phyloP scores from a whole-genome alignment of 2,888 invertebrate species.

The Pristionchus entomophagus region DNA sequence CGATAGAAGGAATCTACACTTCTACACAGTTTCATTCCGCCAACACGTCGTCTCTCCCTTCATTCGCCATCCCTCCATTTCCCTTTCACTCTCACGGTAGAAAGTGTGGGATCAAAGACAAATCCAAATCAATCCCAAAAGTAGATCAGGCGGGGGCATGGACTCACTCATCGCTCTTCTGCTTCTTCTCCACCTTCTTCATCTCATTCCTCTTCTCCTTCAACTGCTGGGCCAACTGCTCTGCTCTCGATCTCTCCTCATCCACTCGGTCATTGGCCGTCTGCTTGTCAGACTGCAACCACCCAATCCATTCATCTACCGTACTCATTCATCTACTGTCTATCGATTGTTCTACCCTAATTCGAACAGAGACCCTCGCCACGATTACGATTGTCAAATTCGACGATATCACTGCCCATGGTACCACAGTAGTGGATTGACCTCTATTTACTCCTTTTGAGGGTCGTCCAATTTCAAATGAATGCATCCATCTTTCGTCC shows the following conservation, averaged over 20 bases:
- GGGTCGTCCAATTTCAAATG: no score
- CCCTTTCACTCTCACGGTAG: background rate
- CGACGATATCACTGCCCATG: no score
- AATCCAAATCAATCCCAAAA: background rate
- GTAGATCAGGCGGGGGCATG: no score
- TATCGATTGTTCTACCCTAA: background rate
- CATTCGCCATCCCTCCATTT: no score
- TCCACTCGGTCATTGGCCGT: conserved; percentile 45
- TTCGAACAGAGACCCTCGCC: no score
- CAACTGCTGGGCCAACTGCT: conserved; percentile 50
- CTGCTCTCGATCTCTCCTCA: conserved; percentile 48
- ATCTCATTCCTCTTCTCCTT: conserved; percentile 56
- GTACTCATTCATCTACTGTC: background rate
- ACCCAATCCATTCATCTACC: background rate
- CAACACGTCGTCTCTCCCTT: no score
- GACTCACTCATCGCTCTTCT: conserved; percentile 60
- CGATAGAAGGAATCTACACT: no score
- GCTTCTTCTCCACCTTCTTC: conserved; percentile 63
- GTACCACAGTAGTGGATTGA: no score
- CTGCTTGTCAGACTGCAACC: conserved; percentile 43
- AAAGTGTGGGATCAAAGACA: background rate
- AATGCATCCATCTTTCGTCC: no score
- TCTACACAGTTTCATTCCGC: no score
- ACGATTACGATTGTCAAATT: no score
- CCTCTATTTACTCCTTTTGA: no score